Conservation (phyloP, 1,140 invertebrate species). For the Diplogasteroides magnus region DNA sequence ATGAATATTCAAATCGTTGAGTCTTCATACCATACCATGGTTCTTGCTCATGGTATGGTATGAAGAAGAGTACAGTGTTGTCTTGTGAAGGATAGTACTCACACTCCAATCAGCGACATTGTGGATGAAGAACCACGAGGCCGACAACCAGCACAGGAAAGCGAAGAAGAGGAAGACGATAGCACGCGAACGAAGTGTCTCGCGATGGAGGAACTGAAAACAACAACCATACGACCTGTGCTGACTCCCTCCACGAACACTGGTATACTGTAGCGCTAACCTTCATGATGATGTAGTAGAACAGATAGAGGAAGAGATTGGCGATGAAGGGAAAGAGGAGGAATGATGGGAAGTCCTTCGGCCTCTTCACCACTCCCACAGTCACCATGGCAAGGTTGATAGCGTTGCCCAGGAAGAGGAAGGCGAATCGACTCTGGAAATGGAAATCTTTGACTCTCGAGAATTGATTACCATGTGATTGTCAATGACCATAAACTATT, state of each 20-base stretch:
- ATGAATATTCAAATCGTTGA: too few relatives aligned
- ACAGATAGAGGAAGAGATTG: constrained; percentile 74
- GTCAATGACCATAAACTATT: too few relatives aligned
- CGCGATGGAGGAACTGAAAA: constrained; percentile 66
- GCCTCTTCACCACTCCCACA: constrained; percentile 65
- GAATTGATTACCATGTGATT: too few relatives aligned
- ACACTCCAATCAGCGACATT: constrained; percentile 74
- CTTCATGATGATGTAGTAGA: constrained; percentile 82
- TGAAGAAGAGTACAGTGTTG: too few relatives aligned
- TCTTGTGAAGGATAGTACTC: too few relatives aligned
- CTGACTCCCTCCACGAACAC: not conserved
- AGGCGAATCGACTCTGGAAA: constrained; percentile 57
- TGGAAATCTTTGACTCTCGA: too few relatives aligned
- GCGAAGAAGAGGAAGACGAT: constrained; percentile 67
- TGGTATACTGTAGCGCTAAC: constrained; percentile 57
- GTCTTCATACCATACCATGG: too few relatives aligned
- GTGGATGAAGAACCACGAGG: constrained; percentile 71
- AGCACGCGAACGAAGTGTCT: constrained; percentile 66
- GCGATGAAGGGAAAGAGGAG: constrained; percentile 75
- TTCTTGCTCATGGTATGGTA: too few relatives aligned
- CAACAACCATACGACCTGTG: constrained; percentile 34
- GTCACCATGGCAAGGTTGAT: constrained; percentile 71
- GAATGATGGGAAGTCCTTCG: constrained; percentile 75
- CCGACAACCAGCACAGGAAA: constrained; percentile 65
- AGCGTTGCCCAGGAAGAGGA: constrained; percentile 65